Base-by-base conservation (phyloP, 2,888 invertebrate genomes). In the Mesorhabditis sp. region DNA sequence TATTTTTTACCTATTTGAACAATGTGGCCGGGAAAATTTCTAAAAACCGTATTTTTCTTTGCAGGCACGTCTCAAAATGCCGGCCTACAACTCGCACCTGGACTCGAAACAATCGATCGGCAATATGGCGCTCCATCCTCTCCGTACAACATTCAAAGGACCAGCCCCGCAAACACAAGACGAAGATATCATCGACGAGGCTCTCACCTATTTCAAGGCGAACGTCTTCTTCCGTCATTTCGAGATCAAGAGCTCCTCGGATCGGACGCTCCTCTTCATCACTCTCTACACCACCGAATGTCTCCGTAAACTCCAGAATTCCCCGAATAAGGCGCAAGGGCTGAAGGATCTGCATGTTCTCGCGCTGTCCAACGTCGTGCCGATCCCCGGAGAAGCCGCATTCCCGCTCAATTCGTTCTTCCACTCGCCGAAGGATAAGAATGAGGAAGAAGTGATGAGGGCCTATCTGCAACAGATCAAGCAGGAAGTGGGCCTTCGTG, bases 151-250 rank as follows among this genome's bases (percentile, higher is more conserved):
- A 82, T 92, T 91, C 86, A 90, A 95, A 81, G 98, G 98, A 5
- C 97, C 97, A 45, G 95, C 96, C 5, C 93, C 93, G 7, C 89
- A 76, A 70, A 76, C 74, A 43, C 89, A 88, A n/a, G 90, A 90
- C 68, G 92, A 92, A 64, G 98, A 98, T 87, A 92, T 98, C 76
- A 92, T 98, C 80, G 98, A 99, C 87, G 98, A 98, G 89, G 93
- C 96, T 68, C 89, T 99, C 50, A 92, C 92, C 85, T 98, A 91
- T 87, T 99, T 99, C 88, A 97, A 95, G 89, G 96, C 98, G 0
- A 98, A 98, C 88, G 95, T 98, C 0, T 98, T 98, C 88, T 99
- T 98, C 87, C 91, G 96, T 79, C 96, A 95, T 50, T 98, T 96
- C 87, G 97, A 98, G 89, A 95, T 98, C 73, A 96, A 96, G 67